Evolutionary conservation across 2,113 vertebrate species (phyloP).

Genomic region (Chloropsis hardwickii): DNA sequence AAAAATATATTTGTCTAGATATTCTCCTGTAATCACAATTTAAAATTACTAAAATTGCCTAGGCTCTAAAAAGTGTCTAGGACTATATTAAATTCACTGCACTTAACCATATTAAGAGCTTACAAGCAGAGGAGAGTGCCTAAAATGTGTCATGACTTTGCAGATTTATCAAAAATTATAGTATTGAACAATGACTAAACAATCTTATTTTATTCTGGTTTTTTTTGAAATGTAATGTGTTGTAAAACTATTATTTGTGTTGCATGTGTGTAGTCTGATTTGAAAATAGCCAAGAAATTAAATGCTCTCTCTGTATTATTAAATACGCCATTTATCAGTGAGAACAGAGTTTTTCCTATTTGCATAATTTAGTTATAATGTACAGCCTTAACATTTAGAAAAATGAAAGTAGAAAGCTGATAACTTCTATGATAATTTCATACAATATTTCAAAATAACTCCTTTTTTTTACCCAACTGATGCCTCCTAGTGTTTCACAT

Average conservation of each 20-base stretch:
- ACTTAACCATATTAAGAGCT: not conserved
- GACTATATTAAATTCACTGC: not conserved
- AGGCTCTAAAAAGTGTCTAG: not conserved
- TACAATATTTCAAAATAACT: constrained; percentile 57
- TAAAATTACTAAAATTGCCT: not conserved
- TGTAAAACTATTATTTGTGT: not conserved
- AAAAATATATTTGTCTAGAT: not conserved
- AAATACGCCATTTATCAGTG: not conserved
- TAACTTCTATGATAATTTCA: constrained; percentile 64
- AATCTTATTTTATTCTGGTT: not conserved
- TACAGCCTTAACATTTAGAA: constrained; percentile 40
- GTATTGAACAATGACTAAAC: not conserved
- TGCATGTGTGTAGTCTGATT: not conserved
- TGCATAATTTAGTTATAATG: constrained; percentile 28
- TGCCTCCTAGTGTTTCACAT: constrained; percentile 78
- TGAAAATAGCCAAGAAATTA: constrained; percentile 18
- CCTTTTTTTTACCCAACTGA: constrained; percentile 73
- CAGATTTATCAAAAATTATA: not conserved
- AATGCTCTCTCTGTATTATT: not conserved
- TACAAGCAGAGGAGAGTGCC: not conserved
- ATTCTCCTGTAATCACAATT: not conserved
- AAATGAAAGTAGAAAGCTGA: constrained; percentile 21
- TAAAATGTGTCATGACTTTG: not conserved
- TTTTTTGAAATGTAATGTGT: not conserved
- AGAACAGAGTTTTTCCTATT: not conserved